A percentile compares a stretch with the other conserved stretches of the same genome.
Conservation (phyloP, 1,140 invertebrate species). For the Augochlora pura region DNA sequence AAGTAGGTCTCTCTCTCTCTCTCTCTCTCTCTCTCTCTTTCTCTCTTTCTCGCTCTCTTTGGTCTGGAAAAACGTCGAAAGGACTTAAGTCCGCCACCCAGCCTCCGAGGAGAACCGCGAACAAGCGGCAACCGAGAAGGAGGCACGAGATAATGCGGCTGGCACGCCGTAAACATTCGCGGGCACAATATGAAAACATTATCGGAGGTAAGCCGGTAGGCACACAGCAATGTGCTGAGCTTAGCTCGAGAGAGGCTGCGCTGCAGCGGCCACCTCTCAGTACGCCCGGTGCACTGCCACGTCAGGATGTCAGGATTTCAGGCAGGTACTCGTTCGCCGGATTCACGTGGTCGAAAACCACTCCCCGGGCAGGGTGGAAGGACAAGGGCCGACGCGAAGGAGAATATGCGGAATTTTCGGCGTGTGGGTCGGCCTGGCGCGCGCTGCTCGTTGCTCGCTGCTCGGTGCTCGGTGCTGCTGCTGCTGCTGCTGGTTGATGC, state of each 20-base stretch:
- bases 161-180: constrained; percentile 53
- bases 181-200: constrained; percentile 75
- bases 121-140: constrained; percentile 29
- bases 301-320: constrained; percentile 72
- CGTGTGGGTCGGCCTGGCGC: background rate
- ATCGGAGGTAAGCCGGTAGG: constrained; percentile 69
- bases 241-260: constrained; percentile 53
- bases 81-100: constrained; percentile 35
- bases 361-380: constrained; percentile 44
- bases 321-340: constrained; percentile 54
- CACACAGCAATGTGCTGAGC: constrained; percentile 76
- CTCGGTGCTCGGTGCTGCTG: no score
- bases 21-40: no score
- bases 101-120: constrained; percentile 48
- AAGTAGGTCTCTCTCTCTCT: background rate
- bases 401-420: constrained; percentile 11
- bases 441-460: background rate
- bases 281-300: constrained; percentile 57
- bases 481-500: no score
- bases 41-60: no score
- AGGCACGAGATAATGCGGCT: constrained; percentile 45
- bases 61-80: constrained; percentile 37
- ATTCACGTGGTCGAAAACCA: constrained; percentile 55
- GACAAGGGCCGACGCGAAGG: constrained; percentile 47
- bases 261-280: constrained; percentile 45